Conservation (phyloP, 2,888 invertebrate species). For the Coelinius sp. region DNA sequence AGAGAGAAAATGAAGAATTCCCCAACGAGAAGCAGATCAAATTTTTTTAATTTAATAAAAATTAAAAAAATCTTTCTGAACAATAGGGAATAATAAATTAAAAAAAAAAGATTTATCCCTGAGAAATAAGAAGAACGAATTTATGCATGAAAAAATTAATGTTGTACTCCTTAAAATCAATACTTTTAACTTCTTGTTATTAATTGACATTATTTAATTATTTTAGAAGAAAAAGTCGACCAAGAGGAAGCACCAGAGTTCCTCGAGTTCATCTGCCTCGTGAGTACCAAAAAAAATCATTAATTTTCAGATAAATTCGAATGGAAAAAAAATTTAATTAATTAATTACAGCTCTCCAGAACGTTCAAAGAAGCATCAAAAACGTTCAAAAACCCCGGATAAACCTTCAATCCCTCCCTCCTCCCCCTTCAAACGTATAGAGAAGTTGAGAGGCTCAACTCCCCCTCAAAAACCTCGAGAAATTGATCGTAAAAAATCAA, state of each 20-base stretch:
- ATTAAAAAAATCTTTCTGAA: not conserved
- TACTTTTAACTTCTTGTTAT: not conserved
- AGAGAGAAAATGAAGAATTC: not conserved
- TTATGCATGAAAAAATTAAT: constrained; percentile 59
- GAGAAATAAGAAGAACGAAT: not conserved
- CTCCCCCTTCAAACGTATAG: constrained; percentile 61
- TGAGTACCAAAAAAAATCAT: constrained; percentile 53
- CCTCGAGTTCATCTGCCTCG: constrained; percentile 75
- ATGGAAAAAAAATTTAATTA: not conserved
- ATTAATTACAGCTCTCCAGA: constrained; percentile 59
- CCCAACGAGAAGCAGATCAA: not conserved
- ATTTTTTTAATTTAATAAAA: constrained; percentile 12
- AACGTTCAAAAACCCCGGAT: constrained; percentile 57
- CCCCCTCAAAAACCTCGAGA: constrained; percentile 46
- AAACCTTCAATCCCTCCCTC: constrained; percentile 60
- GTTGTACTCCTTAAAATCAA: constrained; percentile 52
- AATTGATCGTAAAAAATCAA: constrained; percentile 52
- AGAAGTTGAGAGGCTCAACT: constrained; percentile 44
- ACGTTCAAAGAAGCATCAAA: constrained; percentile 59
- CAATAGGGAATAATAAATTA: constrained; percentile 44
- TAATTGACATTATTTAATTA: constrained; percentile 48
- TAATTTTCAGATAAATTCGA: not conserved
- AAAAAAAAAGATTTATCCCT: not conserved
- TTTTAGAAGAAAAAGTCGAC: constrained; percentile 74
- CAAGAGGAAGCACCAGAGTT: constrained; percentile 74